A percentile compares a stretch with the other conserved stretches of the same genome.
Conservation (phyloP, 1,140 invertebrate genomes). For the Mamestra configurata region DNA sequence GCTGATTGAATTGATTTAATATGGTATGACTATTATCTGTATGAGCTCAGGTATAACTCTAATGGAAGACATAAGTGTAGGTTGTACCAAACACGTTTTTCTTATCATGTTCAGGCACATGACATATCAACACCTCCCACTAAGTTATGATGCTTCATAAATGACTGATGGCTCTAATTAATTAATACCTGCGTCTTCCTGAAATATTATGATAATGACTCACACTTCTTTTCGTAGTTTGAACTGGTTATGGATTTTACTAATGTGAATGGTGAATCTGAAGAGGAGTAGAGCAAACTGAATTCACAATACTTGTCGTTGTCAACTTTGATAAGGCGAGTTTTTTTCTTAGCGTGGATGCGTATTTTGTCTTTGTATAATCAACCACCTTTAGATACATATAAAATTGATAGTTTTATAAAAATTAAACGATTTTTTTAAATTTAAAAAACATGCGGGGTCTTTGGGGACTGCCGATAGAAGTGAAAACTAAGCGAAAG, state of each 20-base stretch:
- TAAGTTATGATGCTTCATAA: neutral
- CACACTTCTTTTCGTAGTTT: neutral
- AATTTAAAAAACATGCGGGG: too few relatives aligned
- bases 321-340: too few relatives aligned
- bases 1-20: slow-evolving; percentile 34
- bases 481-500: too few relatives aligned
- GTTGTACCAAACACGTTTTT: slow-evolving; percentile 30
- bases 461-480: too few relatives aligned
- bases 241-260: neutral
- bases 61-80: neutral
- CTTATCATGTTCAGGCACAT: slow-evolving; percentile 15
- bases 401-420: too few relatives aligned
- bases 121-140: neutral
- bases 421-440: too few relatives aligned
- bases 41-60: neutral
- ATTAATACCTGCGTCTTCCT: neutral
- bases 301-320: neutral
- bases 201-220: neutral
- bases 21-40: neutral
- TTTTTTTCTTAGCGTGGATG: too few relatives aligned
- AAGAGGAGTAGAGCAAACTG: too few relatives aligned
- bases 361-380: too few relatives aligned
- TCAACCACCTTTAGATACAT: too few relatives aligned
- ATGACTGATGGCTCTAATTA: neutral
- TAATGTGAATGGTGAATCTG: neutral